A percentile compares a stretch with the other conserved stretches of the same genome.
These are phyloP conservation scores for Arothron firmamentum DNA, from an alignment of 2,113 vertebrate genomes.

Conservation along the genomic window DNA sequence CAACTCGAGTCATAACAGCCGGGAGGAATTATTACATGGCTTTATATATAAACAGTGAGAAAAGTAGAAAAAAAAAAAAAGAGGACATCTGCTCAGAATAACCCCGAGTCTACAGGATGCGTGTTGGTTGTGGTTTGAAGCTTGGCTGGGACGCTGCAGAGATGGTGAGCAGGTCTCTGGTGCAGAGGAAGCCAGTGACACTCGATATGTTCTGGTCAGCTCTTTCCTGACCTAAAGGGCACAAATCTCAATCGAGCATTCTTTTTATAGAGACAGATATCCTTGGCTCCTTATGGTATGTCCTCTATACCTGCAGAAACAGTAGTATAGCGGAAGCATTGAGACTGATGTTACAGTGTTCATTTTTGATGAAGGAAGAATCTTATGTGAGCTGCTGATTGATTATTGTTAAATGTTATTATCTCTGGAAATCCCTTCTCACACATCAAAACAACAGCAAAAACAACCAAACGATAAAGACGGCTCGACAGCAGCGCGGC, in stretches of 20 bases:
- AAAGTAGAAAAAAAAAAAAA: constrained; percentile 17
- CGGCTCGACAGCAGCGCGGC: too few relatives aligned
- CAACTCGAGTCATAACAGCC: constrained; percentile 26
- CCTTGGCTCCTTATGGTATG: constrained; percentile 33
- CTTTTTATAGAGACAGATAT: constrained; percentile 53
- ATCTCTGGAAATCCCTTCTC: too few relatives aligned
- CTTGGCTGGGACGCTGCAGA: constrained; percentile 48
- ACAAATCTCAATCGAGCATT: constrained; percentile 59
- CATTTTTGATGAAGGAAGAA: too few relatives aligned
- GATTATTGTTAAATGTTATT: too few relatives aligned
- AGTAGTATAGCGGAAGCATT: background rate
- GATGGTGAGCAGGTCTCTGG: constrained; percentile 37
- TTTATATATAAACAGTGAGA: constrained; percentile 40
- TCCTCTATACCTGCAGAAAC: constrained; percentile 1
- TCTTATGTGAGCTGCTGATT: too few relatives aligned
- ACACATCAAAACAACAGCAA: too few relatives aligned
- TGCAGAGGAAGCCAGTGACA: constrained; percentile 68
- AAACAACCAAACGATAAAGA: too few relatives aligned
- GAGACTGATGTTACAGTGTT: too few relatives aligned
- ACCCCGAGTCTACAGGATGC: constrained; percentile 25
- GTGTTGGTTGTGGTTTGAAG: constrained; percentile 59
- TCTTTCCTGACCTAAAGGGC: constrained; percentile 71
- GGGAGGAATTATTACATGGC: constrained; percentile 38
- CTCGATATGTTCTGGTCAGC: constrained; percentile 70
- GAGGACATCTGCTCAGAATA: constrained; percentile 43